Evolutionary conservation across 2,888 invertebrate species (phyloP), one percentile per base, ranked within the genome.

Genomic region (Lasioglossum morio): DNA sequence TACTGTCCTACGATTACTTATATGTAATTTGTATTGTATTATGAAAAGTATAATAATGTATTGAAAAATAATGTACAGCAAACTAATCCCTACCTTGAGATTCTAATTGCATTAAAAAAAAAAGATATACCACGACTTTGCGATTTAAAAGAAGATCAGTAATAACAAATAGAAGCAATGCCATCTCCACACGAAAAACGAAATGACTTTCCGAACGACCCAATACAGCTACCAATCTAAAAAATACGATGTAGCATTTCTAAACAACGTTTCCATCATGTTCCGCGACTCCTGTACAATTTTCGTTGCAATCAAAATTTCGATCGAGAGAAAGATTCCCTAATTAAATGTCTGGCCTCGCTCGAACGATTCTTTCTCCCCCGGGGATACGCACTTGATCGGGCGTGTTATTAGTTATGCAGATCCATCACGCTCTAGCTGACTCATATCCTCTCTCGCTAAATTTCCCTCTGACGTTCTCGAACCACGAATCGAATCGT

Each of bases 371-470:
- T 53, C 23, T 60, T 60, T 69, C 37, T 43, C 72, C 10, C 34
- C 69, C 16, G 63, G 7, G 63, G n/a, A 63, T 63, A 23, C 37
- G 37, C 79, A 77, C 14, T 37, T 53, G 63, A 46, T 48, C 23
- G 60, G 48, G 72, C 40, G 69, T 79, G 53, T 83, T 76, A 46
- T 63, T 83, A 87, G 82, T 87, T 86, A 72, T 66, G 79, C 75
- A 63, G 60, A 72, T 66, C 66, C 81, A 73, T 73, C 34, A 27
- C 70, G 34, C 53, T 43, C 53, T n/a, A 75, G 84, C 79, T 88
- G 88, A 89, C 84, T 89, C 88, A 88, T 57, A 88, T 89, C 88
- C 88, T 88, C 75, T 72, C 75, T 46, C 27, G 75, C 46, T 77
- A 77, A 86, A 86, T 85, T 63, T 78, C 79, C 14, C 46, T n/a